These are phyloP conservation scores for Mus musculus DNA, from an alignment of 2,113 vertebrate species.

Conservation along the genomic window GRCm39 chr8:72735001-72735500, in stretches of 20 bases:
- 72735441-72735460: slow-evolving; percentile 90
- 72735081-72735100: not conserved
- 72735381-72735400: slow-evolving; percentile 78
- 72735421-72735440: slow-evolving; percentile 90
- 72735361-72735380: slow-evolving; percentile 93
- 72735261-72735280: not conserved
- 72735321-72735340: not conserved
- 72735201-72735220: not conserved
- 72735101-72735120: not conserved
- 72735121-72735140: not conserved
- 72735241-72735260: not conserved
- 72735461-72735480: slow-evolving; percentile 91
- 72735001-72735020: not conserved
- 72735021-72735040: no score
- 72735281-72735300: not conserved
- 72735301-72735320: not conserved
- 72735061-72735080: not conserved
- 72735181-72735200: not conserved
- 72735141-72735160: not conserved
- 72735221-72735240: not conserved
- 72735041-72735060: no score
- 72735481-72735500: slow-evolving; percentile 90
- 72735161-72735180: not conserved
- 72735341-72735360: not conserved
- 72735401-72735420: slow-evolving; percentile 91